Percentiles rank a stretch among this genome's conserved stretches.
Conservation (phyloP, 2,113 vertebrate species). For the Acrocephalus kingi region DNA sequence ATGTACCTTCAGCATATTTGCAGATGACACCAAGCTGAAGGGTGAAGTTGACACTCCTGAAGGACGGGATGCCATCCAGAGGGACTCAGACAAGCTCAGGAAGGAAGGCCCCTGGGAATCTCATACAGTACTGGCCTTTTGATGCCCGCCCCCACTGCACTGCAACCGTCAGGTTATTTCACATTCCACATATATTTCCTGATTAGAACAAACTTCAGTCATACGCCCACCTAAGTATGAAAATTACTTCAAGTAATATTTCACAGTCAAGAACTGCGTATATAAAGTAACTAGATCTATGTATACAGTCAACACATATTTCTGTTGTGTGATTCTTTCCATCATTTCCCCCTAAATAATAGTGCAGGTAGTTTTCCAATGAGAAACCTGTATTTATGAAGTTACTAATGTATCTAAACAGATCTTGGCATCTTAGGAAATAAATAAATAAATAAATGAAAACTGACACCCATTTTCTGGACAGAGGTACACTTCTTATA, state of each 20-base stretch:
- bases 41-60: background rate
- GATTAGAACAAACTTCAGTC: background rate
- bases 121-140: background rate
- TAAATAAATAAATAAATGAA: background rate
- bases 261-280: background rate
- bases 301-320: background rate
- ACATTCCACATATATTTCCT: background rate
- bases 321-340: background rate
- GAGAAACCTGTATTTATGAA: background rate
- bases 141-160: background rate
- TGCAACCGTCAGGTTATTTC: background rate
- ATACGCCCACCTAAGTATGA: accelerated
- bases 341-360: background rate
- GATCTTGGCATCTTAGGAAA: background rate
- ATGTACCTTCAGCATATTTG: background rate
- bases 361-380: background rate
- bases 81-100: background rate
- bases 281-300: background rate
- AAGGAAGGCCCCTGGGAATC: background rate
- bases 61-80: background rate
- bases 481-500: background rate
- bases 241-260: background rate
- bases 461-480: background rate
- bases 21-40: background rate
- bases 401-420: background rate